Percentiles rank a stretch among this genome's conserved stretches.
These are phyloP conservation scores for Trachelus stipa DNA, from an alignment of 2,888 invertebrate species.

Conservation along the genomic window DNA sequence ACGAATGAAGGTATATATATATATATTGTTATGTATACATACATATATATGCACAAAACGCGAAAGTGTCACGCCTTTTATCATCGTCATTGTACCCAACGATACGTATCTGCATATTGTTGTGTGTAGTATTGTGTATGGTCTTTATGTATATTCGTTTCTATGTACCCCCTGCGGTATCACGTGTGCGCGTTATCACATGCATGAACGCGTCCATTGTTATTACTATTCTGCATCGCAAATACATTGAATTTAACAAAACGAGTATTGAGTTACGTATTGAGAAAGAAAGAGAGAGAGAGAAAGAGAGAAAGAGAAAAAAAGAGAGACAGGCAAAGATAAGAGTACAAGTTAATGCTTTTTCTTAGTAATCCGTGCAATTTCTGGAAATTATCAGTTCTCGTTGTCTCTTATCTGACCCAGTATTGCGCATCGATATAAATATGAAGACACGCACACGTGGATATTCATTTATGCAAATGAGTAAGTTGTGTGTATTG, in stretches of 20 bases:
- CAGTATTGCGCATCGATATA: not conserved
- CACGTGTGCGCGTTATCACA: constrained; percentile 17
- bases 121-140: constrained; percentile 55
- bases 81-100: constrained; percentile 60
- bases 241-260: not conserved
- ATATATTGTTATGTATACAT: too few species aligned
- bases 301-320: too few species aligned
- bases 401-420: not conserved
- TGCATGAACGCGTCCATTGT: constrained; percentile 45
- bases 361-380: not conserved
- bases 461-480: not conserved
- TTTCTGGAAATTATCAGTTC: not conserved
- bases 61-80: constrained; percentile 46
- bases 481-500: not conserved
- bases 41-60: not conserved
- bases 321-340: not conserved
- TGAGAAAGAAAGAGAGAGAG: not conserved
- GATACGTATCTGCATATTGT: constrained; percentile 63
- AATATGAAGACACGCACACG: not conserved
- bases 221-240: constrained; percentile 12
- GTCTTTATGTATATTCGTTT: constrained; percentile 33
- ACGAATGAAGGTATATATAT: too few species aligned
- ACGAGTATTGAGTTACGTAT: not conserved
- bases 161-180: not conserved
- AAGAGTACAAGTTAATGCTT: not conserved